Evolutionary conservation across 2,888 invertebrate genomes (phyloP).

Genomic region (Steinernema hermaphroditum): DNA sequence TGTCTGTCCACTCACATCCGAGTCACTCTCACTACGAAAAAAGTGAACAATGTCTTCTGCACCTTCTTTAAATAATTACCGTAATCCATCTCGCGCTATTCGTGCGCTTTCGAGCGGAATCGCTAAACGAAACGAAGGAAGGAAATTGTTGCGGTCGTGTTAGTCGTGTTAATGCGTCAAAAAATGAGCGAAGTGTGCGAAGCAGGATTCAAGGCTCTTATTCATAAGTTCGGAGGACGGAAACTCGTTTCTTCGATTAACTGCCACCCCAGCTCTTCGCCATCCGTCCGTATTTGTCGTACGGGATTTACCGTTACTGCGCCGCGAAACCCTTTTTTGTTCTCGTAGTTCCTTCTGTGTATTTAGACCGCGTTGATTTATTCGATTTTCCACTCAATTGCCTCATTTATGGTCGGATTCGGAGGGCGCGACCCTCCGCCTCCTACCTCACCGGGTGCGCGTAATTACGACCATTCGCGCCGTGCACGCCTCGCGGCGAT

Average conservation of each 20-base stretch:
- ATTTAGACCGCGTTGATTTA: slow-evolving; percentile 26
- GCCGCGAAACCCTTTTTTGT: neutral
- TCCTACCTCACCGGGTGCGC: neutral
- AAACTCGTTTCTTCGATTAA: neutral
- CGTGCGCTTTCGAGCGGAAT: neutral
- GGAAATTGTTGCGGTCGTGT: slow-evolving; percentile 13
- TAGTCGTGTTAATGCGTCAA: slow-evolving; percentile 25
- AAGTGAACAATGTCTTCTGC: no score
- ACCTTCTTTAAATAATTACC: no score
- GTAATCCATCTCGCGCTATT: no score
- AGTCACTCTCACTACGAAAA: no score
- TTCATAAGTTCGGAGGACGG: slow-evolving; percentile 18
- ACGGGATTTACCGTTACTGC: neutral
- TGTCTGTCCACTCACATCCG: no score
- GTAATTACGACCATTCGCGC: slow-evolving; percentile 19
- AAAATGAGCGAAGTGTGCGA: neutral
- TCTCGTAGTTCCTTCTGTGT: neutral
- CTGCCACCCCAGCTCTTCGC: neutral
- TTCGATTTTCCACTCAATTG: slow-evolving; percentile 22
- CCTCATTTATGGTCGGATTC: neutral
- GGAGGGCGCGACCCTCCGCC: slow-evolving; percentile 17
- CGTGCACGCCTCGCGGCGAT: slow-evolving; percentile 19
- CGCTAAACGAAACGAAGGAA: neutral
- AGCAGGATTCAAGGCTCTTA: slow-evolving; percentile 13
- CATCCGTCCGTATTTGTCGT: neutral